These are phyloP conservation scores for Drosophila emarginata DNA, from an alignment of 2,888 invertebrate genomes.

Conservation along the genomic window DNA sequence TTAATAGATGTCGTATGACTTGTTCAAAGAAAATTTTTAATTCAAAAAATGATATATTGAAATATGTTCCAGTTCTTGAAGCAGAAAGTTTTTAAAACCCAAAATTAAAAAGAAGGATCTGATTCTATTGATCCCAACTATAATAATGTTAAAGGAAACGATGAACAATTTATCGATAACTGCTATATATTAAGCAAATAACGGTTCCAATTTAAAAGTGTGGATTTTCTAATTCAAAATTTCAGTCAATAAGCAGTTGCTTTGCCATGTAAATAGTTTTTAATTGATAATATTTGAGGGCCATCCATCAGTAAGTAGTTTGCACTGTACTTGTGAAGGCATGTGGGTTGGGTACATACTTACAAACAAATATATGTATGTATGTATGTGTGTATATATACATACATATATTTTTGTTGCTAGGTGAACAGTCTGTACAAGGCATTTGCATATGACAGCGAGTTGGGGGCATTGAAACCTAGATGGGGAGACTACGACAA, in stretches of 20 bases:
- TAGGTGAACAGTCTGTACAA: conserved; percentile 49
- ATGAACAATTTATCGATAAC: too few species aligned
- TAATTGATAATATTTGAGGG: neutral
- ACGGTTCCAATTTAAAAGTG: too few species aligned
- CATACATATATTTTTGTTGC: conserved; percentile 42
- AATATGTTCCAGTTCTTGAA: too few species aligned
- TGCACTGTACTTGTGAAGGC: neutral
- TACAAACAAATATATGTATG: conserved; percentile 24
- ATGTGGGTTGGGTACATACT: conserved; percentile 1
- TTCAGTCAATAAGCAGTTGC: neutral
- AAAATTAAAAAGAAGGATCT: too few species aligned
- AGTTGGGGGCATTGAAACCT: conserved; percentile 67
- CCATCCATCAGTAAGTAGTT: neutral
- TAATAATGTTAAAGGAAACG: too few species aligned
- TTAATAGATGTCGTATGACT: too few species aligned
- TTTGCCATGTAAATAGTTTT: neutral
- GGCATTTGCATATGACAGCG: conserved; percentile 68
- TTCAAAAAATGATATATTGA: too few species aligned
- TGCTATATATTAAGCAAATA: too few species aligned
- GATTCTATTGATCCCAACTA: too few species aligned
- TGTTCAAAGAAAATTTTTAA: too few species aligned
- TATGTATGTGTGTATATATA: neutral
- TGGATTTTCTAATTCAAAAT: neutral
- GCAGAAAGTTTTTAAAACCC: too few species aligned
- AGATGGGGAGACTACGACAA: conserved; percentile 49